A percentile compares a stretch with the other conserved stretches of the same genome.
Conservation (phyloP, 2,113 vertebrate species). For the Indri indri region DNA sequence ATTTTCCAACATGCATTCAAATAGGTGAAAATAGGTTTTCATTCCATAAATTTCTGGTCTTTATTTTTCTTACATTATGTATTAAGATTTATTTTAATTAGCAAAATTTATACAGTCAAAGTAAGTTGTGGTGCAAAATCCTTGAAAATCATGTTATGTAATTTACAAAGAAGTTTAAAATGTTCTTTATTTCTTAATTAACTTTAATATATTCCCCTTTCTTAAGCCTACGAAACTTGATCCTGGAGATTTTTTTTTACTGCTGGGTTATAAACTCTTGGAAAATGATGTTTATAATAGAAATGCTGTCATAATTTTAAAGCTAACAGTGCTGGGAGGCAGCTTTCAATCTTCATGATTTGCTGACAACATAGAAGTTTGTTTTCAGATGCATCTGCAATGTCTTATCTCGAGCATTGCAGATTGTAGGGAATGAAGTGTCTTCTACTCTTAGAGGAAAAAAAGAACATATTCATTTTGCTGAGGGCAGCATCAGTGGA, state of each 20-base stretch:
- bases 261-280: slow-evolving; percentile 41
- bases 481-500: neutral
- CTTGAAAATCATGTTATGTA: neutral
- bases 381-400: slow-evolving; percentile 53
- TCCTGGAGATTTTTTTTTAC: slow-evolving; percentile 42
- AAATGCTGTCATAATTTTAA: slow-evolving; percentile 36
- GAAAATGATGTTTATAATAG: slow-evolving; percentile 33
- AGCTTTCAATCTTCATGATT: neutral
- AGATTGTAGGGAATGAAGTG: slow-evolving; percentile 40
- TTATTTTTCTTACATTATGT: neutral
- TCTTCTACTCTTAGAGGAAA: neutral
- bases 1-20: neutral
- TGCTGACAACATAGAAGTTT: neutral
- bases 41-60: neutral
- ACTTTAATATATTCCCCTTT: slow-evolving; percentile 12
- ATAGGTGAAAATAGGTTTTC: neutral
- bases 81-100: neutral
- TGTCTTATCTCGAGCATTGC: neutral
- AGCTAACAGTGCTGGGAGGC: neutral
- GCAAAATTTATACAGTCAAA: neutral
- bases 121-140: neutral
- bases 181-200: slow-evolving; percentile 40
- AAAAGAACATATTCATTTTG: neutral
- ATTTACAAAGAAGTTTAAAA: neutral
- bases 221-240: slow-evolving; percentile 11